Conservation (phyloP, 1,140 invertebrate genomes). For the Ooceraea biroi region DNA sequence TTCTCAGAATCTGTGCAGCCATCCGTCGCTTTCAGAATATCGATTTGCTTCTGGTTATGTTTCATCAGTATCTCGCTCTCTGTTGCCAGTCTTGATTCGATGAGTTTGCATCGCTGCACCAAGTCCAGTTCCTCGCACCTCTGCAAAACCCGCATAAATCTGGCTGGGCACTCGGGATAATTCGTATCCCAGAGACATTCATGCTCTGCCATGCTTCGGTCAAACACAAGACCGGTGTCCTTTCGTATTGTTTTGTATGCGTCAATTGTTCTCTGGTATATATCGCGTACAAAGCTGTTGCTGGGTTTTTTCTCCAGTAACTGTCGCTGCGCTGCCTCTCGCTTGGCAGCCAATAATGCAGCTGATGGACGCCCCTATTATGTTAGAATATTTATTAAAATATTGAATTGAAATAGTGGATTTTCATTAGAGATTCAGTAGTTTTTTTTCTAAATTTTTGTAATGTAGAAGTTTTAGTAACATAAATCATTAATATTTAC, state of each 20-base stretch:
- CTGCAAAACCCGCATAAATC: conserved; percentile 90
- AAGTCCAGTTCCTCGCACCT: conserved; percentile 92
- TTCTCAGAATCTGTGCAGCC: conserved; percentile 87
- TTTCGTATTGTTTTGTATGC: conserved; percentile 87
- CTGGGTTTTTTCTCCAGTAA: conserved; percentile 73
- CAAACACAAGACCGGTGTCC: conserved; percentile 92
- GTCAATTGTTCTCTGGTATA: conserved; percentile 88
- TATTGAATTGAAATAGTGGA: conserved; percentile 14
- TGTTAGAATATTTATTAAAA: neutral
- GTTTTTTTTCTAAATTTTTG: neutral
- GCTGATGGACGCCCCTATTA: conserved; percentile 81
- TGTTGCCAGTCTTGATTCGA: conserved; percentile 88
- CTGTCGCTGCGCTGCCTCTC: conserved; percentile 80
- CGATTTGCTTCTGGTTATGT: conserved; percentile 89
- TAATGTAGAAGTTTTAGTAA: conserved; percentile 14
- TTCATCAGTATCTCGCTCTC: conserved; percentile 90
- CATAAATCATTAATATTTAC: conserved; percentile 65
- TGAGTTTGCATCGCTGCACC: conserved; percentile 89
- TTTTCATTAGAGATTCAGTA: neutral
- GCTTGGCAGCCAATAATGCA: conserved; percentile 82
- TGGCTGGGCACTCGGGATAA: conserved; percentile 93
- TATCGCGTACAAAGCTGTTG: conserved; percentile 77
- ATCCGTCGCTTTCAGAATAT: conserved; percentile 89
- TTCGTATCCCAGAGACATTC: conserved; percentile 93
- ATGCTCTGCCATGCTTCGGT: conserved; percentile 92